phyloP scores from a whole-genome alignment of 2,797 vertebrate species.

The Pseudochaenichthys georgianus region DNA sequence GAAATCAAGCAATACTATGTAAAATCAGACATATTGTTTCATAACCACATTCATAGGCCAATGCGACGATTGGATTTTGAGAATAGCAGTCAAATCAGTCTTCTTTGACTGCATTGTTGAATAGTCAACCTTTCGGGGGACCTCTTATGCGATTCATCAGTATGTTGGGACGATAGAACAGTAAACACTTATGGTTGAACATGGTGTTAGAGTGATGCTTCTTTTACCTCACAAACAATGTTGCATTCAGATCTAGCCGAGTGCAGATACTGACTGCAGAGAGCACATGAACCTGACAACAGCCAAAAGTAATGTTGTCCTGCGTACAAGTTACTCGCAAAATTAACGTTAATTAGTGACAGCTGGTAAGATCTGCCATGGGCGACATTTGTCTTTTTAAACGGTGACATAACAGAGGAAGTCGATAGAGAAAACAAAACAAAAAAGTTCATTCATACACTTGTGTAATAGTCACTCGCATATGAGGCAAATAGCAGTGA shows the following conservation, averaged over 20 bases:
- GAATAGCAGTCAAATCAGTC: no score
- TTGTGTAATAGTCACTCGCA: neutral
- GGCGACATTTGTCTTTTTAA: neutral
- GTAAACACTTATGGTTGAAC: neutral
- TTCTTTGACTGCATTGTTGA: no score
- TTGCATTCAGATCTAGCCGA: neutral
- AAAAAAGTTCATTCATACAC: neutral
- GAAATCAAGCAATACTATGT: no score
- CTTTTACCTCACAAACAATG: neutral
- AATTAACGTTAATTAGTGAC: neutral
- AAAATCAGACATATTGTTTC: no score
- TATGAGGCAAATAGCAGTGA: neutral
- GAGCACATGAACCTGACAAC: neutral
- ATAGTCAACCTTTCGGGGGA: no score
- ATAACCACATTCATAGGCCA: no score
- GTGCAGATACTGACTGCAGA: neutral
- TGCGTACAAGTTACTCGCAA: neutral
- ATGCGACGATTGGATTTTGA: no score
- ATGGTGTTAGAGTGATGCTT: neutral
- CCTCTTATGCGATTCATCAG: no score
- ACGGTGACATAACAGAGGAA: neutral
- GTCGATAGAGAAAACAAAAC: neutral
- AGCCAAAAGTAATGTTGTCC: neutral
- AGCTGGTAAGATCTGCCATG: neutral
- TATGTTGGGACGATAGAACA: neutral